Base-by-base conservation (phyloP, 2,113 vertebrate species). In the Sclerurus mexicanus region DNA sequence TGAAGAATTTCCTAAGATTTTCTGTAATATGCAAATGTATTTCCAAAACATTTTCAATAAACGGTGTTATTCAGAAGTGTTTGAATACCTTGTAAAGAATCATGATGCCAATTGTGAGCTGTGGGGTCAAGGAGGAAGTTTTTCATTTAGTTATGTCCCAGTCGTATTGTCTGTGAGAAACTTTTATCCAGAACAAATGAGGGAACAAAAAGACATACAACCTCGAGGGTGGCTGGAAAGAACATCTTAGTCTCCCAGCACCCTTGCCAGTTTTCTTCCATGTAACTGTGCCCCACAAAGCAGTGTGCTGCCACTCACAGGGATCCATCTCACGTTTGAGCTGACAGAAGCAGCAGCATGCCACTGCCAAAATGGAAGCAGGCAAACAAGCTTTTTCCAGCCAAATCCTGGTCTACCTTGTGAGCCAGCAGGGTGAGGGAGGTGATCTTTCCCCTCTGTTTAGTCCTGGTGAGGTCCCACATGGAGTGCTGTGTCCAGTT, bases 31-130 rank as follows among this genome's bases (percentile, higher is more conserved):
- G 73, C 77, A 86, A 91, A 58, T 95, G 59, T 81, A 53, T 96
- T 95, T 95, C 79, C 50, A 89, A 96, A 84, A 28, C 30, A 91
- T 93, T 90, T 84, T 84, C 87, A 90, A 84, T 94, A 96, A 96
- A 94, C 30, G 20, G 18, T 72, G 13, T 72, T 80, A 85, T 31
- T 90, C 17, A 7, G 72, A 93, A 35, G 24, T 59, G 22, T 59
- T 77, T 39, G 35, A 33, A 28, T 87, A 53, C 10, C 58, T 93
- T 7, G 58, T 89, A 49, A 88, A 93, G 46, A 79, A 49, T 87
- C n/a, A 4, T 22, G 23, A 5, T 40, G 28, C 28, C 44, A 30
- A 0, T 28, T 81, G 52, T 85, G 60, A 89, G 22, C 33, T 33
- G n/a, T 9, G 27, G 25, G 40, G 49, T 71, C 35, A 46, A 23